Evolutionary conservation across 2,797 vertebrate species (phyloP).

Genomic region (Harpagifer antarcticus): DNA sequence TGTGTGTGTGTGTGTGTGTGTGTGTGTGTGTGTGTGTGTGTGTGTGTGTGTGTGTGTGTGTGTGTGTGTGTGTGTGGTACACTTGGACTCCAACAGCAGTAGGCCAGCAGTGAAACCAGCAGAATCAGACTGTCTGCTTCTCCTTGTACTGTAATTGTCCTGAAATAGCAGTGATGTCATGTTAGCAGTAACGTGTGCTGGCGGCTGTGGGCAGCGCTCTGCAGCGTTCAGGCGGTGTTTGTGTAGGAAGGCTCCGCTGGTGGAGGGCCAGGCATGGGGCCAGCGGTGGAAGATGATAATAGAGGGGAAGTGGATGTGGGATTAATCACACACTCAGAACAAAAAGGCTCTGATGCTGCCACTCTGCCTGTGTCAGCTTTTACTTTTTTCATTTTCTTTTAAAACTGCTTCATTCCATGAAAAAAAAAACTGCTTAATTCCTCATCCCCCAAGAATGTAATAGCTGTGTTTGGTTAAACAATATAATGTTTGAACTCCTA

Average conservation of each 20-base stretch:
- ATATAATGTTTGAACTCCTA: background rate
- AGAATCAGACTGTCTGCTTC: conserved; percentile 80
- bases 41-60: conserved; percentile 9
- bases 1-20: conserved; percentile 17
- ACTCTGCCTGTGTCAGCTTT: conserved; percentile 23
- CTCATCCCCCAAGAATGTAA: conserved; percentile 23
- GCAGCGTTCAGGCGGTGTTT: conserved; percentile 65
- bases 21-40: conserved; percentile 14
- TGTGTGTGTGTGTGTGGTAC: conserved; percentile 47
- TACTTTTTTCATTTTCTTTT: conserved; percentile 16
- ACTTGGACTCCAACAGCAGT: conserved; percentile 61
- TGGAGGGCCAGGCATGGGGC: conserved; percentile 56
- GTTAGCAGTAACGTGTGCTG: conserved; percentile 59
- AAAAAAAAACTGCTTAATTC: background rate
- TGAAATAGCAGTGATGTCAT: conserved; percentile 84
- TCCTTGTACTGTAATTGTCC: conserved; percentile 74
- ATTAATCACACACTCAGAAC: conserved; percentile 67
- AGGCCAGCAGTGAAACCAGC: conserved; percentile 75
- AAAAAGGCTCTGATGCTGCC: conserved; percentile 48
- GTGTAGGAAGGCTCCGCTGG: conserved; percentile 69
- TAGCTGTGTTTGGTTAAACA: conserved; percentile 3
- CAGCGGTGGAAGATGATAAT: conserved; percentile 68
- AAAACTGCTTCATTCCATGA: background rate
- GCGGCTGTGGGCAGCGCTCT: conserved; percentile 65
- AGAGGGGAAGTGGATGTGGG: conserved; percentile 77